Percentiles rank a stretch among this genome's conserved stretches.
Evolutionary conservation across 2,113 vertebrate genomes (phyloP).

Genomic region (Peromyscus maniculatus): DNA sequence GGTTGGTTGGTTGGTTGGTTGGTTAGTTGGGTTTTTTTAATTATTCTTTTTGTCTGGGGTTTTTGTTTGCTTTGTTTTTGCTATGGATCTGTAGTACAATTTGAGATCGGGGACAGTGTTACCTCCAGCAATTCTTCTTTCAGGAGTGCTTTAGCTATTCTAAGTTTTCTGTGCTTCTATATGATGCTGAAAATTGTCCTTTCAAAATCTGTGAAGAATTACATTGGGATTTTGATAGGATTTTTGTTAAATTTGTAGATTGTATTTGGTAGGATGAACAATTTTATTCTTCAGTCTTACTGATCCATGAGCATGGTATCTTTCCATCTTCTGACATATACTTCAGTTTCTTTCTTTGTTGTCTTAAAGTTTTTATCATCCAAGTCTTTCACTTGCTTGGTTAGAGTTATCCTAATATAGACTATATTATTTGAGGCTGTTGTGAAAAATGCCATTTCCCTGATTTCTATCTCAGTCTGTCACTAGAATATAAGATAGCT

Average conservation of each 20-base stretch:
- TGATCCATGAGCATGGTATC: background rate
- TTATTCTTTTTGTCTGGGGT: background rate
- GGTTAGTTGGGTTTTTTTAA: background rate
- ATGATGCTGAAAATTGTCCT: background rate
- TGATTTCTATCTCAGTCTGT: background rate
- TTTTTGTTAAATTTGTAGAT: background rate
- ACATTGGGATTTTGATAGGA: background rate
- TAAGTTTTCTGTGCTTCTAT: background rate
- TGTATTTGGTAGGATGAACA: background rate
- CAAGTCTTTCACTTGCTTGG: background rate
- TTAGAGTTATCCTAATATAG: background rate
- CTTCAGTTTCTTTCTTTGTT: background rate
- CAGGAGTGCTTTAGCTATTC: background rate
- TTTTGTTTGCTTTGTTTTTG: background rate
- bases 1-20: background rate
- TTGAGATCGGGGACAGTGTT: background rate
- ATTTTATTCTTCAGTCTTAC: background rate
- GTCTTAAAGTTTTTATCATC: background rate
- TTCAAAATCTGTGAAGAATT: background rate
- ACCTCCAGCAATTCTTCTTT: background rate
- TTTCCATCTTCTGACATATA: background rate
- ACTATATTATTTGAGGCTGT: background rate
- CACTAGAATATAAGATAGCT: background rate
- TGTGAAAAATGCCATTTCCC: background rate
- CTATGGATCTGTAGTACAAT: background rate